A percentile compares a stretch with the other conserved stretches of the same genome.
phyloP scores from a whole-genome alignment of 2,797 vertebrate genomes.

The Microhierax caerulescens region DNA sequence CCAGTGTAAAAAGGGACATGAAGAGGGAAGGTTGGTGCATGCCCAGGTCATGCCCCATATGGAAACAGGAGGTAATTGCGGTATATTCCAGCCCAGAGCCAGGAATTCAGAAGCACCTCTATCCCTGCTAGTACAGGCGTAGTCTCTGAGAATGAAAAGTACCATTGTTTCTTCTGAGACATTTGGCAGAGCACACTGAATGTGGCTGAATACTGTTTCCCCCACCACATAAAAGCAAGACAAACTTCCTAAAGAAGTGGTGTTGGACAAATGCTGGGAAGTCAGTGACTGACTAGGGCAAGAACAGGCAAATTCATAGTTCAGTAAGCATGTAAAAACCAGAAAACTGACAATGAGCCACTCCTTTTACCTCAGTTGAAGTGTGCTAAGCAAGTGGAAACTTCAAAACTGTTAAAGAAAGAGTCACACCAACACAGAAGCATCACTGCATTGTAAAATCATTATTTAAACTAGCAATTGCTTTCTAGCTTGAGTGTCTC shows the following conservation, averaged over 20 bases:
- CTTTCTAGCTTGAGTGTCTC: background rate
- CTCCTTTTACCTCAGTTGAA: background rate
- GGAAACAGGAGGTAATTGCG: constrained; percentile 20
- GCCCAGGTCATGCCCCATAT: background rate
- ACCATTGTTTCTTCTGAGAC: constrained; percentile 25
- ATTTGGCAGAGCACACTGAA: background rate
- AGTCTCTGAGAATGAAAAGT: constrained; percentile 35
- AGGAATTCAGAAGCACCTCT: background rate
- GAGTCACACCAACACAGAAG: background rate
- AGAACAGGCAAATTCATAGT: background rate
- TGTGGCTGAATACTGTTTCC: background rate
- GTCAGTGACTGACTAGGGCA: background rate
- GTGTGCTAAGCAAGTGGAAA: background rate
- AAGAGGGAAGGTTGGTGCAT: background rate
- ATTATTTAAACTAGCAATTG: background rate
- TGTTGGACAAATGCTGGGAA: constrained; percentile 21
- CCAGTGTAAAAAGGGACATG: background rate
- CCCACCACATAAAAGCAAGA: constrained; percentile 44
- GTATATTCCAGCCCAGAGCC: background rate
- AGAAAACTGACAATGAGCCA: background rate
- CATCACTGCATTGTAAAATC: background rate
- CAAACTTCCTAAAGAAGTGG: constrained; percentile 46
- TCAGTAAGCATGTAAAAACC: background rate
- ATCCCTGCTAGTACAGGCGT: background rate
- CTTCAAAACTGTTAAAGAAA: background rate